These are phyloP conservation scores for Xylota segnis DNA, from an alignment of 2,888 invertebrate genomes.

Conservation along the genomic window DNA sequence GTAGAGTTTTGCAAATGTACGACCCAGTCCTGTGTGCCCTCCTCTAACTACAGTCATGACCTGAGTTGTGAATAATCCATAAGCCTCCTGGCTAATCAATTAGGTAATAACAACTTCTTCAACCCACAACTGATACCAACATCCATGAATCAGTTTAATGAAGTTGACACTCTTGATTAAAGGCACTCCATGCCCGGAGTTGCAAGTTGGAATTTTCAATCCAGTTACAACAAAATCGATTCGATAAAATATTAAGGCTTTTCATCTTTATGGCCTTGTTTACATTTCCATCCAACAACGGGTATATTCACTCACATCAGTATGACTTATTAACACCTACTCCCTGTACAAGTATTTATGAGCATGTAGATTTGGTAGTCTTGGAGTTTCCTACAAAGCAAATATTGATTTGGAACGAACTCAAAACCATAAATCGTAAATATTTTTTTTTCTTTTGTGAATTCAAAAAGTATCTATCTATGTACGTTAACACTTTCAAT, in stretches of 20 bases:
- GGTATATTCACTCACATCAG: neutral
- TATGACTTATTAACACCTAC: constrained; percentile 2
- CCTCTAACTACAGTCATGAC: no score
- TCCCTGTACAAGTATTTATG: neutral
- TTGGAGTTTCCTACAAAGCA: neutral
- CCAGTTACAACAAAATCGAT: no score
- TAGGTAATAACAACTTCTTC: no score
- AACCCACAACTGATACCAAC: neutral
- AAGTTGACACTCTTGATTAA: no score
- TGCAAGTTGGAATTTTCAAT: no score
- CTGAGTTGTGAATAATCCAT: no score
- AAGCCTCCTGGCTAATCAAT: no score
- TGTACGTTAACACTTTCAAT: constrained; percentile 16
- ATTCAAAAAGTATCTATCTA: neutral
- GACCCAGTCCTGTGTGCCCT: no score
- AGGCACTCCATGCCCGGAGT: no score
- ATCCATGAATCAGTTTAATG: neutral
- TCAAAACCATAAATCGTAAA: neutral
- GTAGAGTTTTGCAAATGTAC: no score
- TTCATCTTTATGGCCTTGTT: neutral
- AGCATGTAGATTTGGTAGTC: neutral
- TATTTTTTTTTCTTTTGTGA: neutral
- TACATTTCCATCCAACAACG: neutral
- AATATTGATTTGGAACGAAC: neutral
- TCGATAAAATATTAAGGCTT: no score